Evolutionary conservation across 2,797 vertebrate species (phyloP).

Genomic region (Champsocephalus esox): DNA sequence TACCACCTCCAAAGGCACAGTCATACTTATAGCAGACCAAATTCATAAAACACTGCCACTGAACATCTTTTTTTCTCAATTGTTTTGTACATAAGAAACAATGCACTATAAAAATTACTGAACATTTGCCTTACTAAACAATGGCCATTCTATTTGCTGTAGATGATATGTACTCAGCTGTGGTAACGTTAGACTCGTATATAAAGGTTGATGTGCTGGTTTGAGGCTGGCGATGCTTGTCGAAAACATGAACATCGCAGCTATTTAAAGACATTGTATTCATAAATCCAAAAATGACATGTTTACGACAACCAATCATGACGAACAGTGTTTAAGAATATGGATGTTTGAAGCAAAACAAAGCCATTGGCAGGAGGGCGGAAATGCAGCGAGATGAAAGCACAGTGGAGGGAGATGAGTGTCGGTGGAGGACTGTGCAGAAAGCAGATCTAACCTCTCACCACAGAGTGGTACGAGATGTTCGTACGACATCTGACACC

Average conservation of each 20-base stretch:
- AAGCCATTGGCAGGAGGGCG: conserved; percentile 63
- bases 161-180: conserved; percentile 79
- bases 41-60: conserved; percentile 87
- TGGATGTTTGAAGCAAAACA: conserved; percentile 69
- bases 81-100: conserved; percentile 81
- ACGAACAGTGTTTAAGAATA: conserved; percentile 68
- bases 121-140: conserved; percentile 74
- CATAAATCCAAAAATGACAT: conserved; percentile 38
- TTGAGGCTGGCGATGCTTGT: conserved; percentile 60
- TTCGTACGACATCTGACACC: conserved; percentile 43
- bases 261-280: conserved; percentile 49
- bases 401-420: conserved; percentile 38
- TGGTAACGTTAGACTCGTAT: conserved; percentile 62
- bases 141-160: conserved; percentile 72
- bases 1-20: conserved; percentile 89
- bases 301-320: conserved; percentile 41
- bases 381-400: conserved; percentile 46
- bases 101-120: conserved; percentile 79
- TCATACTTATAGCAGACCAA: conserved; percentile 86
- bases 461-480: background rate
- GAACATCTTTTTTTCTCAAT: conserved; percentile 71
- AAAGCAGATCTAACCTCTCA: conserved; percentile 38
- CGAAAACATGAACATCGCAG: conserved; percentile 56
- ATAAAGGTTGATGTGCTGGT: conserved; percentile 81
- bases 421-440: conserved; percentile 56